These are phyloP conservation scores for Caenorhabditis sp. DNA, from an alignment of 2,888 invertebrate species.

Conservation along the genomic window DNA sequence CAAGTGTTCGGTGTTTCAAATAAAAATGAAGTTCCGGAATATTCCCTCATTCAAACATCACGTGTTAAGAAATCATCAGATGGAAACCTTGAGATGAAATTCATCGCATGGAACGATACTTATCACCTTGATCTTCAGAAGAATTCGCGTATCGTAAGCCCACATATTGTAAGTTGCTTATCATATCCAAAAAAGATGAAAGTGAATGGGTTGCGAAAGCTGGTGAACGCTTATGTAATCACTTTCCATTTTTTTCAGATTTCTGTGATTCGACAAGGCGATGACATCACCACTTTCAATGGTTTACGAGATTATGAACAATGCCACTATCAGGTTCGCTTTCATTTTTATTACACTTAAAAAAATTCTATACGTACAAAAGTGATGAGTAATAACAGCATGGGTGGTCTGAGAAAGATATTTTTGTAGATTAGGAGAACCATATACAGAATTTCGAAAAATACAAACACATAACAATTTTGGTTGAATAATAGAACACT, in stretches of 20 bases:
- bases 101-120: conserved; percentile 65
- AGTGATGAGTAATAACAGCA: too few relatives aligned
- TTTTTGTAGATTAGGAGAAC: too few relatives aligned
- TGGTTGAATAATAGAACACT: too few relatives aligned
- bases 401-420: too few relatives aligned
- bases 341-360: background rate
- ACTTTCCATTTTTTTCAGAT: conserved; percentile 46
- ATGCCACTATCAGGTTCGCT: conserved; percentile 61
- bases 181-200: conserved; percentile 9
- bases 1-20: conserved; percentile 67
- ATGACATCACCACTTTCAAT: conserved; percentile 37
- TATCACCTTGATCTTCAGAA: conserved; percentile 59
- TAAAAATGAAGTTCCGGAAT: conserved; percentile 51
- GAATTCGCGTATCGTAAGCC: conserved; percentile 62
- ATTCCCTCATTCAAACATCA: conserved; percentile 35
- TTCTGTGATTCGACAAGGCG: conserved; percentile 57
- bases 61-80: conserved; percentile 15
- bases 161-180: conserved; percentile 44
- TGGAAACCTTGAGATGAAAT: conserved; percentile 42
- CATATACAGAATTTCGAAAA: too few relatives aligned
- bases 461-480: too few relatives aligned
- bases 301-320: conserved; percentile 49
- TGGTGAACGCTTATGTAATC: conserved; percentile 18
- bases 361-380: background rate
- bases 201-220: conserved; percentile 7